Evolutionary conservation across 2,888 invertebrate species (phyloP), one percentile per base, ranked within the genome.

Genomic region (Tetheella fluctuosa): DNA sequence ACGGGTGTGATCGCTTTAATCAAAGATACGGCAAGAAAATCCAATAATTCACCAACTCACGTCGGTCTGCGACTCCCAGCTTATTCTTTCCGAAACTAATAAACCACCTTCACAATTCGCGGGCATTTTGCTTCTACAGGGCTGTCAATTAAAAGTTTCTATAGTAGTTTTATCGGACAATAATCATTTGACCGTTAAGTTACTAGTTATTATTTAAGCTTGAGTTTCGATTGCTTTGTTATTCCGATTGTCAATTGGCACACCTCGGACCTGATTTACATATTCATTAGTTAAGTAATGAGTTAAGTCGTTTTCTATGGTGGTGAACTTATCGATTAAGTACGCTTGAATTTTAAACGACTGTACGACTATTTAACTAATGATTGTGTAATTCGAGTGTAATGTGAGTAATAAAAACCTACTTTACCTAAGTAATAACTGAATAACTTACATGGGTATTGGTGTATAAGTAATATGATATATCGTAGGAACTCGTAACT

Each of bases 31-130:
- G 59, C n/a, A 58, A 59, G 60, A 54, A 59, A 66, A 62, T 58
- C 58, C 64, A 55, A 65, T 65, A 63, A 61, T 58, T 60, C 57
- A 57, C 52, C 59, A 7, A 52, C 60, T 57, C 20, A 34, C 56
- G 23, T 56, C 53, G 37, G 61, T 42, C 52, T 53, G 28, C 54
- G 55, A 60, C 59, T 59, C 59, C 48, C 57, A 57, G 58, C 42
- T 68, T 64, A 71, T 72, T 73, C 69, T 71, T 74, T 69, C 60
- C 60, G 64, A 73, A 76, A 74, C 69, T 76, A 73, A 75, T 71
- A 73, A 71, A 66, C 62, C 64, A 70, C 68, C 61, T 62, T 58
- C 59, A 61, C 64, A 60, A 64, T 64, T 67, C 67, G 28, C 63
- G 57, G 28, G 57, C 58, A 62, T 54, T 53, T 62, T 63, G 59